Evolutionary conservation across 2,797 vertebrate species (phyloP), one percentile per base, ranked within the genome.

Genomic region (Rhynchotus rufescens): DNA sequence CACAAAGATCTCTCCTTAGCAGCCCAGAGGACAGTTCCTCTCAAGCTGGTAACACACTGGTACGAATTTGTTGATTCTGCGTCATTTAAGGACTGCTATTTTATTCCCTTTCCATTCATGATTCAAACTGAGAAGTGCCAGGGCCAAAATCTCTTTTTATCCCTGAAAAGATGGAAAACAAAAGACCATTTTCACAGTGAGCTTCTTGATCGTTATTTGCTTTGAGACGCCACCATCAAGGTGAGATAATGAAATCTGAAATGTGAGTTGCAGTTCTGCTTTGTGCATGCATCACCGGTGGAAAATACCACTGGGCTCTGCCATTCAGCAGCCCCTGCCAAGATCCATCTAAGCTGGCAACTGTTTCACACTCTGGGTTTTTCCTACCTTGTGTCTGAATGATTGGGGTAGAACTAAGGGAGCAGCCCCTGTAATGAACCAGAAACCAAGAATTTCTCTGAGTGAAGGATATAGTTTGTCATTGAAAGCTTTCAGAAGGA

Each of bases 91-190:
- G 60, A 32, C 26, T 81, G 26, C 30, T 64, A 72, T 80, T 72
- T 72, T 17, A 54, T 44, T 23, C 8, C 22, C 40, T 71, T 67
- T 52, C 26, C 0, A 0, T 21, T 42, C 44, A 56, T 1, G 1
- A 15, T 64, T 82, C 32, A 51, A 38, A 56, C 6, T 66, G 30
- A 80, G 34, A 45, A 64, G 67, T 81, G 49, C 10, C 49, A 60
- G 21, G 17, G 62, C 30, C 34, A 51, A 40, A 8, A 44, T 80
- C 60, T 21, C 19, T 67, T 75, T 75, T 68, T 32, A 34, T 14
- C 10, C 49, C 19, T 8, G 20, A 64, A 60, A 28, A n/a, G 28
- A 16, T 25, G 9, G 30, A 47, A 42, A 73, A 15, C 32, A 75
- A 84, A 77, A 9, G 23, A 45, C 60, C 16, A 32, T 32, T 32